Evolutionary conservation across 2,113 vertebrate species (phyloP).

Genomic region (Casuarius casuarius): DNA sequence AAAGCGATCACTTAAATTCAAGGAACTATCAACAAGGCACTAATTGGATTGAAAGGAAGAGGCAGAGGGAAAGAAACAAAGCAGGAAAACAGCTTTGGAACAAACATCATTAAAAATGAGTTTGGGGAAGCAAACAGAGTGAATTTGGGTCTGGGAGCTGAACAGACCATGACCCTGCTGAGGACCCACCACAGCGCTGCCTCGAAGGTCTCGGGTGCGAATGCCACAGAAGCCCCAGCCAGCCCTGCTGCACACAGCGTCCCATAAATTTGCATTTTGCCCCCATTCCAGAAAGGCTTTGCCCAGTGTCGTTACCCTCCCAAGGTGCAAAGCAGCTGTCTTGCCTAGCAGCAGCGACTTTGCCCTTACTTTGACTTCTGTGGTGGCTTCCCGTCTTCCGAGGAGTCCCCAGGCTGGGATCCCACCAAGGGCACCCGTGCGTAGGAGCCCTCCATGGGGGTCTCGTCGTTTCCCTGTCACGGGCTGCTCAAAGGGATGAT

Average conservation of each 20-base stretch:
- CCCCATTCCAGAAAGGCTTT: too few species aligned
- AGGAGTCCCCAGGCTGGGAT: too few species aligned
- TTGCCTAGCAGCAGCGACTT: not conserved
- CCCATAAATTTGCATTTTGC: too few species aligned
- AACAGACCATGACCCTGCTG: accelerated
- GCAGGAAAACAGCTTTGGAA: conserved; percentile 22
- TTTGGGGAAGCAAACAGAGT: not conserved
- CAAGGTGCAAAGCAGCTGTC: too few species aligned
- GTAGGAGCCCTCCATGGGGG: too few species aligned
- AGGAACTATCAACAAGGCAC: conserved; percentile 34
- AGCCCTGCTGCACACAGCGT: not conserved
- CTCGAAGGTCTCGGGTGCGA: too few species aligned
- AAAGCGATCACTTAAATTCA: not conserved
- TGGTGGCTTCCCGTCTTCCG: too few species aligned
- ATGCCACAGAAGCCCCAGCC: not conserved
- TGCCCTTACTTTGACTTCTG: too few species aligned
- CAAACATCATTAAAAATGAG: not conserved
- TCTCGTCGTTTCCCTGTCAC: not conserved
- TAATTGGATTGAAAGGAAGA: conserved; percentile 63
- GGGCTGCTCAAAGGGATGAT: accelerated
- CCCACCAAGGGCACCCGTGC: not conserved
- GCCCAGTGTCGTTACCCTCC: too few species aligned
- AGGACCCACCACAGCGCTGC: too few species aligned
- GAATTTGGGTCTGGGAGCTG: accelerated
- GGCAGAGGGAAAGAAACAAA: not conserved